A percentile compares a stretch with the other conserved stretches of the same genome.
Conservation (phyloP, 2,888 invertebrate species). For the Lepidocyrtinus sp. region DNA sequence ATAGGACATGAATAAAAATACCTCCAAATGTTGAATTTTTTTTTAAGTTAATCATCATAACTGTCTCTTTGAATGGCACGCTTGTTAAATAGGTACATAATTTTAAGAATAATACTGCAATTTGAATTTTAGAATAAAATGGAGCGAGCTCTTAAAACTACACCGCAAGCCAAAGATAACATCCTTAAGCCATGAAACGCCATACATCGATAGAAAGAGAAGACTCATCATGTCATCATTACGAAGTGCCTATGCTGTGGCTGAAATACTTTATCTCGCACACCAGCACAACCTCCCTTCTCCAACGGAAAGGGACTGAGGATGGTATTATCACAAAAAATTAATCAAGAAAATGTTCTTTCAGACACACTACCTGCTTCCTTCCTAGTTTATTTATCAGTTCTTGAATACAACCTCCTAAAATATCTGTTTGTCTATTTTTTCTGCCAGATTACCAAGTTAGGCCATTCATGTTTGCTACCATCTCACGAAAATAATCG, state of each 20-base stretch:
- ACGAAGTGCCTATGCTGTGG: not conserved
- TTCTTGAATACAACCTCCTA: not conserved
- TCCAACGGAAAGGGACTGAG: not conserved
- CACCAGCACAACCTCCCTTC: not conserved
- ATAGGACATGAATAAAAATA: no score
- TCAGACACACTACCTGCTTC: no score
- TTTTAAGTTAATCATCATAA: no score
- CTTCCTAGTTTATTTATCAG: not conserved
- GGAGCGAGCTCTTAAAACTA: not conserved
- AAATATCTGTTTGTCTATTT: no score
- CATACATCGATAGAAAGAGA: not conserved
- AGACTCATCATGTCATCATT: not conserved
- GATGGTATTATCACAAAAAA: not conserved
- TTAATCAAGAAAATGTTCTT: not conserved
- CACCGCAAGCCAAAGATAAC: constrained; percentile 4
- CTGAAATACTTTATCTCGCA: not conserved
- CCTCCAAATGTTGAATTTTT: no score
- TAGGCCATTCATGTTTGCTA: constrained; percentile 6
- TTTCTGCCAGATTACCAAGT: constrained; percentile 1
- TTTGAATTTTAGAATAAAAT: no score
- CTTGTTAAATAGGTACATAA: no score
- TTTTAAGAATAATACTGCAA: no score
- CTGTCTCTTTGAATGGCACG: no score
- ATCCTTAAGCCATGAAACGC: not conserved
- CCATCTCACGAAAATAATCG: constrained; percentile 11